These are phyloP conservation scores for Fistularia commersonii DNA, from an alignment of 2,797 vertebrate species.

Conservation along the genomic window DNA sequence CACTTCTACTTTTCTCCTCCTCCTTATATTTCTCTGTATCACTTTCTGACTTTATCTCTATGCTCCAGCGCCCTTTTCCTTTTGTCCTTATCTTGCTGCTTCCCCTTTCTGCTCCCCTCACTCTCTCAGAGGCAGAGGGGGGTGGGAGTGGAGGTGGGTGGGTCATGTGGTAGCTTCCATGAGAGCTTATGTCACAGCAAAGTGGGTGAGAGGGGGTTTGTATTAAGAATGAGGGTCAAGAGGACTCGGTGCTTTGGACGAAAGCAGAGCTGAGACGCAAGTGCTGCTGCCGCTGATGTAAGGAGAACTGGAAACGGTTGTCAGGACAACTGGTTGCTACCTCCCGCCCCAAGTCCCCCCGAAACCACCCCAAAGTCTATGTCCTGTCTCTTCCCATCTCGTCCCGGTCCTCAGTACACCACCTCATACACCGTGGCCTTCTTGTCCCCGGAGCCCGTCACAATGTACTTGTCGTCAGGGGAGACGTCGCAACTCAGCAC, in stretches of 20 bases:
- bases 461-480: constrained; percentile 84
- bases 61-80: constrained; percentile 53
- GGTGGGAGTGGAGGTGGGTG: constrained; percentile 12
- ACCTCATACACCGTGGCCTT: constrained; percentile 89
- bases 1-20: constrained; percentile 34
- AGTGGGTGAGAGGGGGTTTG: constrained; percentile 15
- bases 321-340: constrained; percentile 22
- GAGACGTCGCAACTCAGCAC: constrained; percentile 85
- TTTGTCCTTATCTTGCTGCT: constrained; percentile 61
- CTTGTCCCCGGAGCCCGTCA: constrained; percentile 88
- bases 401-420: constrained; percentile 77
- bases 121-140: constrained; percentile 44
- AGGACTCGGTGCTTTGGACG: constrained; percentile 19
- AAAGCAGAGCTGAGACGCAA: constrained; percentile 23
- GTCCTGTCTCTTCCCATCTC: constrained; percentile 31
- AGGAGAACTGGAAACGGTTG: constrained; percentile 32
- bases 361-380: constrained; percentile 18
- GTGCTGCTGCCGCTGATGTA: constrained; percentile 41
- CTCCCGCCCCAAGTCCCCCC: neutral
- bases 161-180: constrained; percentile 31
- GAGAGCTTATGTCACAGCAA: constrained; percentile 59
- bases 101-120: constrained; percentile 24
- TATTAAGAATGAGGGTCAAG: constrained; percentile 29
- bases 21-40: constrained; percentile 28
- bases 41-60: constrained; percentile 59